Evolutionary conservation across 2,888 invertebrate species (phyloP), one percentile per base, ranked within the genome.

Genomic region (Nymphalis c-album): DNA sequence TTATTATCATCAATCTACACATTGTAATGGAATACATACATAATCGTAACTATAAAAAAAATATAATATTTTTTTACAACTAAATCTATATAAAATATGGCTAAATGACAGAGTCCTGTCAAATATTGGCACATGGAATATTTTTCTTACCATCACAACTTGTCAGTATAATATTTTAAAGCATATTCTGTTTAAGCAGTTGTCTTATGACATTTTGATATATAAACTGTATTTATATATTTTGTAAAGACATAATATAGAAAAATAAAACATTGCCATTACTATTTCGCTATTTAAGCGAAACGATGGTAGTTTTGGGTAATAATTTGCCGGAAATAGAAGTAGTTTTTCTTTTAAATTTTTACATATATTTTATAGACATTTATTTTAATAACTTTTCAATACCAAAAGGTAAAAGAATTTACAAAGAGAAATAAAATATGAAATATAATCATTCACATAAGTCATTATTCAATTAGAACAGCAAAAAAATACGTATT

Each of bases 111-210:
- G 86, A 79, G 71, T 62, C 69, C 74, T 75, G 74, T 80, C 80
- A 76, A 83, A 77, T 84, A 83, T 91, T 91, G 91, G 91, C 91
- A 91, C 91, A 86, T 90, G 82, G 86, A 88, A 85, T 86, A 81
- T 83, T 79, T 74, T 72, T 48, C 60, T 79, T 80, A 79, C 77
- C 76, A 80, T 77, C 77, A 76, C 72, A 74, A 67, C 58, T 71
- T 64, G 55, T 66, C 65, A 55, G 60, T 60, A 50, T 63, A 67
- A 53, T 65, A 68, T 64, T 64, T 64, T 59, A 69, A 68, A 60
- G 64, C 57, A 63, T 62, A 57, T 48, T 60, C 59, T 65, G 31
- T 47, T 40, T 74, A 82, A 80, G 73, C 80, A 74, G 78, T 74
- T 78, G 88, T 87, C 90, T 88, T 80, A 82, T 86, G 82, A 88